Evolutionary conservation across 2,888 invertebrate species (phyloP).

Genomic region (Mythimna impura): DNA sequence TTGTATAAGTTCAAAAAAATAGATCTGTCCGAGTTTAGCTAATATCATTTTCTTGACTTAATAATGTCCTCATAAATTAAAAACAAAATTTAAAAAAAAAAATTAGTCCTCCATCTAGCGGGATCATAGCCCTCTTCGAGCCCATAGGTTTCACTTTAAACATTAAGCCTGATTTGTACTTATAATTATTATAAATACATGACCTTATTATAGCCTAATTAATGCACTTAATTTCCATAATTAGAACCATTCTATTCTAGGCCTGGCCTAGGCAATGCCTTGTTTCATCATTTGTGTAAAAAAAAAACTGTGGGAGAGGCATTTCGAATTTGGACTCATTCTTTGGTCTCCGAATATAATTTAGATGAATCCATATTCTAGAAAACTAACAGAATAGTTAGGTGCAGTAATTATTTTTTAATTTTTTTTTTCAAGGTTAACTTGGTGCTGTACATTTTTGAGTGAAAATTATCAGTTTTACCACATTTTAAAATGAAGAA

Average conservation of each 20-base stretch:
- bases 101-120: too few relatives aligned
- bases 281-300: conserved; percentile 18
- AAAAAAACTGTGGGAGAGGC: not conserved
- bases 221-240: conserved; percentile 16
- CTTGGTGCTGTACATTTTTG: too few relatives aligned
- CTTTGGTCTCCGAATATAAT: not conserved
- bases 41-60: too few relatives aligned
- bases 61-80: too few relatives aligned
- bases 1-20: too few relatives aligned
- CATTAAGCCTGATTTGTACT: conserved; percentile 10
- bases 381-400: not conserved
- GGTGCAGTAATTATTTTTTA: too few relatives aligned
- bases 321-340: not conserved
- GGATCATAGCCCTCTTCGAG: too few relatives aligned
- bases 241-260: not conserved
- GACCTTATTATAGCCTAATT: conserved; percentile 19
- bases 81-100: too few relatives aligned
- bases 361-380: not conserved
- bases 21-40: too few relatives aligned
- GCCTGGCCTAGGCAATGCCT: not conserved
- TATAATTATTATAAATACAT: conserved; percentile 35
- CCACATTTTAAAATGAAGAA: conserved; percentile 9
- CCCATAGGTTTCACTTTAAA: not conserved
- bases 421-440: too few relatives aligned
- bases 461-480: too few relatives aligned